Evolutionary conservation across 2,797 vertebrate species (phyloP).

Genomic region (Rhynchotus rufescens): DNA sequence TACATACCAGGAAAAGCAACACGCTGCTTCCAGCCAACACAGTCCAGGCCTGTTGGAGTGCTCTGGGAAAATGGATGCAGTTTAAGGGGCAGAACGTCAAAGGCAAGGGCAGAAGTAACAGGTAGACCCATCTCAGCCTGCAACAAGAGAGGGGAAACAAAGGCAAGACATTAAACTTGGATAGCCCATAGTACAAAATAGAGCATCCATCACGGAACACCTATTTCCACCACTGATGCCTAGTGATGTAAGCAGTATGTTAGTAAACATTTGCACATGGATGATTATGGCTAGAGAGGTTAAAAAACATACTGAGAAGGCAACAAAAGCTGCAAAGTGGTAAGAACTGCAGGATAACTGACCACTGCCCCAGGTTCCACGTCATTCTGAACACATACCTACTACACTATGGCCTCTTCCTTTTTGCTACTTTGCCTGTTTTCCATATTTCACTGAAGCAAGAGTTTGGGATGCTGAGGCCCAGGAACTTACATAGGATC

Average conservation of each 20-base stretch:
- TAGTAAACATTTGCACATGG: neutral
- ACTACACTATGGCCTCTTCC: neutral
- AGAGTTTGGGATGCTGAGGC: neutral
- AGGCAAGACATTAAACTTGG: neutral
- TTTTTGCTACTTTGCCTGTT: neutral
- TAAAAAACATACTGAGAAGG: neutral
- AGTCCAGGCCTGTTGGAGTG: conserved; percentile 87
- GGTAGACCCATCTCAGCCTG: conserved; percentile 78
- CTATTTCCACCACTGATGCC: neutral
- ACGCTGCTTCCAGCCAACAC: conserved; percentile 79
- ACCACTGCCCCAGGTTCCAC: neutral
- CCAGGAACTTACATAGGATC: neutral
- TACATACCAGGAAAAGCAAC: conserved; percentile 82
- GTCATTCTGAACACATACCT: neutral
- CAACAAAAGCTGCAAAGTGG: neutral
- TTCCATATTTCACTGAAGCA: neutral
- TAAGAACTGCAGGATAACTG: neutral
- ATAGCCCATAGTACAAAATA: neutral
- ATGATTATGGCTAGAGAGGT: neutral
- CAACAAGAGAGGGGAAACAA: neutral
- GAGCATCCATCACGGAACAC: rapidly evolving
- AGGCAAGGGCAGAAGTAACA: conserved; percentile 64
- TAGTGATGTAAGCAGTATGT: neutral
- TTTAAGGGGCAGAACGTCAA: conserved; percentile 78
- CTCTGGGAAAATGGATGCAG: conserved; percentile 88